Conservation (phyloP, 2,113 vertebrate genomes). For the Harpagus bidentatus region DNA sequence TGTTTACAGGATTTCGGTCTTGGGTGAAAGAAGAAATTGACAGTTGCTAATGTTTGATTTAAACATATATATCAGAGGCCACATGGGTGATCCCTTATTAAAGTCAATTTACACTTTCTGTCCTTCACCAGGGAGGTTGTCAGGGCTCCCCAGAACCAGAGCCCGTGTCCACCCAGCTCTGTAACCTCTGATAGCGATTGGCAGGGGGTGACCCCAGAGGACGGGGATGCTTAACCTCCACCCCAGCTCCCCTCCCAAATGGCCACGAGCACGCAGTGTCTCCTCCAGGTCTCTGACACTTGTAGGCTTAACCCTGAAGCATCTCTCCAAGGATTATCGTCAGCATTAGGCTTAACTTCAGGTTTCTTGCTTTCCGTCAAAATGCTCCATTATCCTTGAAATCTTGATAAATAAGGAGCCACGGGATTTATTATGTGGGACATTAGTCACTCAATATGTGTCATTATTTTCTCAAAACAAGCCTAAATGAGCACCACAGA, state of each 20-base stretch:
- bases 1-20: conserved; percentile 52
- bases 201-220: neutral
- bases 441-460: conserved; percentile 26
- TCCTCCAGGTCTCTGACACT: neutral
- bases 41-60: conserved; percentile 54
- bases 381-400: neutral
- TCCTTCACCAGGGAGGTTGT: neutral
- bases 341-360: neutral
- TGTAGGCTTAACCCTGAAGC: neutral
- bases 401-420: conserved; percentile 18
- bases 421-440: conserved; percentile 16
- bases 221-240: neutral
- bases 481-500: neutral
- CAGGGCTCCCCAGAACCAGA: neutral
- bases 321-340: neutral
- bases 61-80: conserved; percentile 11
- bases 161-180: neutral
- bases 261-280: rapidly evolving
- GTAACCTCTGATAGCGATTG: neutral
- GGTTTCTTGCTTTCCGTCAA: neutral
- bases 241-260: neutral
- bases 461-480: conserved; percentile 45
- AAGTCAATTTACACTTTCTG: conserved; percentile 23
- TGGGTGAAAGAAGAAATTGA: conserved; percentile 44
- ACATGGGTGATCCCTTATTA: conserved; percentile 18